Base-by-base conservation (phyloP, 2,797 vertebrate genomes). In the Hydrolagus colliei region DNA sequence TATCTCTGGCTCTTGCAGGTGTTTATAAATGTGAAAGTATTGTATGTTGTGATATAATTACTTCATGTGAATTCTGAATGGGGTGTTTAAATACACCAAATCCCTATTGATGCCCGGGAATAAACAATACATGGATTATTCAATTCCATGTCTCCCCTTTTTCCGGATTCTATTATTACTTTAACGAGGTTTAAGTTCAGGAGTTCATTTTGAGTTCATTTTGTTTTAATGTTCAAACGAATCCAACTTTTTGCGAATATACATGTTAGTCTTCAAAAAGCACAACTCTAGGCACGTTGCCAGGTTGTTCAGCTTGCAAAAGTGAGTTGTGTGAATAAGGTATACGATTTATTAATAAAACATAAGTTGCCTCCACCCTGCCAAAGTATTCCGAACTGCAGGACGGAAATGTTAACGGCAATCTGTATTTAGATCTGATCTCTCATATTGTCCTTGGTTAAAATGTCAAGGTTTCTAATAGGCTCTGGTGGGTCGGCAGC, bases 401-500 rank as follows among this genome's bases (percentile, higher is more conserved):
- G 78, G 65, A 80, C 27, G 62, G 67, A 59, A 35, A 80, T 61
- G 78, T 80, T 71, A 41, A 71, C 1, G 79, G 52, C 79, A 18
- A 16, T 68, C 79, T 84, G 16, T 18, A 12, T 84, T 20, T 71
- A 52, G 65, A 52, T 84, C 9, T 84, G 65, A 84, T 84, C 65
- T 20, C 18, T 63, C 67, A 67, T 35, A 84, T 63, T 35, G 79
- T 41, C 79, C 79, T 84, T 84, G 65, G 52, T 41, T 41, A 84
- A 52, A 84, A 84, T 84, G 79, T 84, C 79, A 84, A 84, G 79
- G 79, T 84, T 84, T 84, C 65, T 41, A 71, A 71, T 84, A 5
- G 16, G n/a, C 79, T 52, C 32, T 35, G 52, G 16, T 71, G 63
- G 71, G 27, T 67, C 32, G 52, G 32, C 12, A 35, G 65, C 65